Conservation (phyloP, 2,797 vertebrate species). For the Peromyscus attwateri region DNA sequence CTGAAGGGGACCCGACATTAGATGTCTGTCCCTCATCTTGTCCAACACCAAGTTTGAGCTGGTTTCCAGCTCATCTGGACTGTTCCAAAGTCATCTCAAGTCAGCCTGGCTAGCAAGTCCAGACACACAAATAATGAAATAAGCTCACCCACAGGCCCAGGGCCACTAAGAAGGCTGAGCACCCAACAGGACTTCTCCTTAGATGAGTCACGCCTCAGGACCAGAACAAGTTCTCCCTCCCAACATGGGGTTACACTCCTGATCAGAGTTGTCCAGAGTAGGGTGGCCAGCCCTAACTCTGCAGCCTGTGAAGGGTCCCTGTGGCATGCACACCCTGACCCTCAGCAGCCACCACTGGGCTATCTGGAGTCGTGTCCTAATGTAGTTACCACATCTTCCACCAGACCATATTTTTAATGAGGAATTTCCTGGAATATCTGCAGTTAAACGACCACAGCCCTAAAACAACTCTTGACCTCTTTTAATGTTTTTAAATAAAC, state of each 20-base stretch:
- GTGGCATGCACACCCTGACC: background rate
- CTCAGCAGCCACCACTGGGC: background rate
- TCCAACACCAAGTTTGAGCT: background rate
- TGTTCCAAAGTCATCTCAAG: background rate
- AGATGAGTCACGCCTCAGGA: background rate
- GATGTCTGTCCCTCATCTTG: background rate
- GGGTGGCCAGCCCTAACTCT: background rate
- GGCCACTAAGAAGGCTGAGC: background rate
- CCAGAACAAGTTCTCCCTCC: background rate
- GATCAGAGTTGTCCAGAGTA: background rate
- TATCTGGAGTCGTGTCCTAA: background rate
- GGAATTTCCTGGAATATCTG: background rate
- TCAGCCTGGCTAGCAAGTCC: background rate
- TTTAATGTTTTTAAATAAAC: background rate
- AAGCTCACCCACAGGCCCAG: background rate
- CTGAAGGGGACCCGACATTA: background rate
- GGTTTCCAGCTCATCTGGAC: background rate
- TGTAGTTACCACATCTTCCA: background rate
- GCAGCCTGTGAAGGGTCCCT: background rate
- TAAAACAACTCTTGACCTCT: background rate
- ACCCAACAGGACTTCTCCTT: background rate
- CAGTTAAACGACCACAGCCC: background rate
- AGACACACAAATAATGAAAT: background rate
- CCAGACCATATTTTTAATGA: background rate
- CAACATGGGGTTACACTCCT: background rate